Base-by-base conservation (phyloP, 1,140 invertebrate species). In the Spodoptera frugiperda region DNA sequence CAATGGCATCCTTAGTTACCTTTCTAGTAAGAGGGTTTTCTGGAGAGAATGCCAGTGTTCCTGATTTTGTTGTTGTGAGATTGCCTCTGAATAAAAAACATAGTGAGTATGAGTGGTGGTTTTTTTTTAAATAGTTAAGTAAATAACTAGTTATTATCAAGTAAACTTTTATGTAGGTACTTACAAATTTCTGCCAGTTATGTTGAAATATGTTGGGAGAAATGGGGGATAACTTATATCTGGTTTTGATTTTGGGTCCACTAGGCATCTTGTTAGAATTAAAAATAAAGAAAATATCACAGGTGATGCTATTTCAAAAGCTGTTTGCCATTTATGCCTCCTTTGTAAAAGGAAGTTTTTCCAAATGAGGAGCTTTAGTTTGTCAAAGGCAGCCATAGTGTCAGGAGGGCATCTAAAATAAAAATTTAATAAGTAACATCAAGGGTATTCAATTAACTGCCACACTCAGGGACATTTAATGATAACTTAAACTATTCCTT, bases 331-430 rank as follows among this genome's bases (percentile, higher is more conserved):
- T 85, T 97, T 97, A 90, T 97, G 97, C 78, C 97, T 95, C 89
- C 95, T 96, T 92, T 98, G 96, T 9, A 98, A 93, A 11, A 96
- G 94, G 94, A 96, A 97, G 89, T 98, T 98, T 90, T 98, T 98
- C 97, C 98, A 98, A 75, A 98, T 92, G 6, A 98, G 93, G 9
- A 98, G 95, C 59, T 92, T 89, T 87, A 96, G 95, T 88, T 96
- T 96, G 65, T 95, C 89, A 84, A 80, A 88, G n/a, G 86, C 79
- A 71, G 89, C 88, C 91, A 93, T 93, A 79, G 78, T 91, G 14
- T 15, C 72, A 33, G 46, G 14, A 25, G 48, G 48, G 30, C 8
- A 68, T 53, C 65, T 68, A 68, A 33, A 68, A 72, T 11, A 72
- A 70, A 54, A 30, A 44, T 39, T 39, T 8, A 17, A 44, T 19